Conservation (phyloP, 2,888 invertebrate genomes). For the Argyresthia albistria region DNA sequence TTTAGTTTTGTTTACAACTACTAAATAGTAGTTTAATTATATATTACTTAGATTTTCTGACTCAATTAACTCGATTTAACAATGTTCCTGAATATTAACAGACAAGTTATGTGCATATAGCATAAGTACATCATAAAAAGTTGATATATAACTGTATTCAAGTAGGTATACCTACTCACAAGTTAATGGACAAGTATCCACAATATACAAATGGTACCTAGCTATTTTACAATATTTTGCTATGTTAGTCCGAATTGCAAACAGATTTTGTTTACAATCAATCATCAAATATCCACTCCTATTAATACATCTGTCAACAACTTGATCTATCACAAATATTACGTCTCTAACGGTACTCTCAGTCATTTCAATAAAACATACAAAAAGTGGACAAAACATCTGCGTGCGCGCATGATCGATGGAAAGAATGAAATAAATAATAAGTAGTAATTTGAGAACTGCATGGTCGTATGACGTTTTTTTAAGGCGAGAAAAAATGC, state of each 20-base stretch:
- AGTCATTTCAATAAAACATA: constrained; percentile 43
- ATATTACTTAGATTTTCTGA: background rate
- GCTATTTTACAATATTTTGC: background rate
- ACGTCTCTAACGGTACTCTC: constrained; percentile 37
- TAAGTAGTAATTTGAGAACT: constrained; percentile 43
- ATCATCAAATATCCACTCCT: background rate
- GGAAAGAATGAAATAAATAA: constrained; percentile 44
- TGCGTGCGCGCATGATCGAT: constrained; percentile 46
- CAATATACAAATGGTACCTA: background rate
- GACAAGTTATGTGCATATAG: no score
- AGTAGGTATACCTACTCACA: no score
- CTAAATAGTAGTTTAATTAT: no score
- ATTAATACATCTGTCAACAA: constrained; percentile 34
- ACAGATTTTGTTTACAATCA: background rate
- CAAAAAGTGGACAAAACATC: constrained; percentile 60
- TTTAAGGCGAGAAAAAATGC: background rate
- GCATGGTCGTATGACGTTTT: background rate
- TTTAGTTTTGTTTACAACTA: background rate
- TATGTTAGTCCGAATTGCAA: background rate
- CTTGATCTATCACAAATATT: constrained; percentile 30
- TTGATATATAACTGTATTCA: background rate
- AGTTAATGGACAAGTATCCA: no score
- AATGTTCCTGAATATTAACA: background rate
- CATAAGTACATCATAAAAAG: no score
- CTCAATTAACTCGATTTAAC: background rate